A percentile compares a stretch with the other conserved stretches of the same genome.
These are phyloP conservation scores for Sprattus sprattus DNA, from an alignment of 2,113 vertebrate genomes.

Conservation along the genomic window DNA sequence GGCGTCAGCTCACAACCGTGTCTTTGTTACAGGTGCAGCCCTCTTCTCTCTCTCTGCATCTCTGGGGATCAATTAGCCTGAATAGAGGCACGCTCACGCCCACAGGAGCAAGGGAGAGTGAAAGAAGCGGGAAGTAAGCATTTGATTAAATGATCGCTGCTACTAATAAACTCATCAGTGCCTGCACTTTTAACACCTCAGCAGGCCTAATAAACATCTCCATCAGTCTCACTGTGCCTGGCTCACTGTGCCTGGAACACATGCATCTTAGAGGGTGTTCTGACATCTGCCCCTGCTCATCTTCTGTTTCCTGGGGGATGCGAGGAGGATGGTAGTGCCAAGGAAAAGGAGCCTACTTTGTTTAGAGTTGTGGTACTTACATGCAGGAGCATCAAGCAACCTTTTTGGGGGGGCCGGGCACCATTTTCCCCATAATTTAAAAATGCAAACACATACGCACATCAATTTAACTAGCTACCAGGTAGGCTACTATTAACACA, in stretches of 20 bases:
- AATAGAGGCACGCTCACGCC: background rate
- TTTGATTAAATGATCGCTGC: constrained; percentile 42
- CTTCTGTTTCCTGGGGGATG: background rate
- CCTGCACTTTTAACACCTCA: constrained; percentile 35
- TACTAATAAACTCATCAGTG: constrained; percentile 47
- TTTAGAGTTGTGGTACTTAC: background rate
- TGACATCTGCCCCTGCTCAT: background rate
- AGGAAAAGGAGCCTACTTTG: background rate
- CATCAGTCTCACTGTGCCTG: constrained; percentile 37
- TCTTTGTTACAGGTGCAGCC: background rate
- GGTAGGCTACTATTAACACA: no score
- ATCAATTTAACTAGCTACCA: no score
- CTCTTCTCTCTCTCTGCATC: background rate
- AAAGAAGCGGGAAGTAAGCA: constrained; percentile 12
- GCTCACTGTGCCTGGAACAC: background rate
- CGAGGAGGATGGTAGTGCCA: background rate
- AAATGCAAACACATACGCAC: no score
- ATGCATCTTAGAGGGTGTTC: background rate
- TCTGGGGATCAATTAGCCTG: constrained; percentile 14
- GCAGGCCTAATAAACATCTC: constrained; percentile 46
- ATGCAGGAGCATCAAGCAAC: no score
- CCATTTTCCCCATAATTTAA: no score
- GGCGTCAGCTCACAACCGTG: background rate
- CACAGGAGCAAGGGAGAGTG: background rate
- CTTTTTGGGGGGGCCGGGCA: background rate